Evolutionary conservation across 2,113 vertebrate species (phyloP), one percentile per base, ranked within the genome.

Genomic region (Sebastes schlegelii): DNA sequence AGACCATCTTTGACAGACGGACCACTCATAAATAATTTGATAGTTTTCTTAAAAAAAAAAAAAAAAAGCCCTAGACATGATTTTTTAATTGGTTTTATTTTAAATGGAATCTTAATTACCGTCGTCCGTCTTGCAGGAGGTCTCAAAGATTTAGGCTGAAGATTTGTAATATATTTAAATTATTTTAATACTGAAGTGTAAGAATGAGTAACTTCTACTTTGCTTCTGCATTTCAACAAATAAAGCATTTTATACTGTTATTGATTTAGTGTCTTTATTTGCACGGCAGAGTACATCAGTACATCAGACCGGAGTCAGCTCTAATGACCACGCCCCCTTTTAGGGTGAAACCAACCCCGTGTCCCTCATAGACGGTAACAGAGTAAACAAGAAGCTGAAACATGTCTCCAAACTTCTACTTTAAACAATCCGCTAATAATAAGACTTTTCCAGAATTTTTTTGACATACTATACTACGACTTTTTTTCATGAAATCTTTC

Each of bases 121-220:
- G 2, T 13, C 5, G 9, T 77, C 45, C n/a, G 1, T 67, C 65
- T 42, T 1, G 26, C 8, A 58, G 58, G 17, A 43, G 4, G 1
- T 4, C 34, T 63, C 10, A 45, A 10, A 74, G 8, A 79, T 79
- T 75, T 12, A 80, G 16, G 55, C 34, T 65, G 13, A 71, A 73
- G 73, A 86, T 88, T 89, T 92, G 79, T 92, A 92, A 79, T 71
- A 92, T 87, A 85, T 82, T 77, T 88, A 87, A 90, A 91, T 89
- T 91, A 92, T 93, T 94, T 93, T 89, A 92, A 87, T 88, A 92
- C 66, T 21, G 5, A 79, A 57, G 81, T 78, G 23, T 55, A 57
- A 73, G 49, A 85, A 87, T 12, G 46, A 74, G 42, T 40, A 58
- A 77, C 51, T 63, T 63, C 21, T 45, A 74, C 78, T 87, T 76